Percentiles rank a stretch among this genome's conserved stretches.
These are phyloP conservation scores for Acronicta psi DNA, from an alignment of 2,888 invertebrate genomes.

Conservation along the genomic window DNA sequence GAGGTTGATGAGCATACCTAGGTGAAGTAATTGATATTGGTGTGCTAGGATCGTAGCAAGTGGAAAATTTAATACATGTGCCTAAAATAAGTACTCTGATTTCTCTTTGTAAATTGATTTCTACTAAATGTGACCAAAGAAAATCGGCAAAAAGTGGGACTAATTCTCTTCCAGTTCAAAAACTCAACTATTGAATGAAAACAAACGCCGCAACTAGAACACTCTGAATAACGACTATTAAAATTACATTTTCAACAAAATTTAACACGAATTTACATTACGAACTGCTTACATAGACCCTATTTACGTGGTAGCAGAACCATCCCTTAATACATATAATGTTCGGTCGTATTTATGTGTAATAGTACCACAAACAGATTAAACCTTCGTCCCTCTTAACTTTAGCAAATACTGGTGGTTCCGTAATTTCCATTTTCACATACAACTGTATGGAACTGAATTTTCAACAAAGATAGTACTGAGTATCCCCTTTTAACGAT, in stretches of 20 bases:
- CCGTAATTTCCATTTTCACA: constrained; percentile 58
- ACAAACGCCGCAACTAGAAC: constrained; percentile 17
- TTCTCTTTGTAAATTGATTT: no score
- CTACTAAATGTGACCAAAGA: no score
- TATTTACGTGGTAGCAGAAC: constrained; percentile 36
- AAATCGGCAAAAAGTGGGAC: no score
- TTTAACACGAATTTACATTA: constrained; percentile 40
- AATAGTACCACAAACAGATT: constrained; percentile 61
- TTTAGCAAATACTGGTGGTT: constrained; percentile 61
- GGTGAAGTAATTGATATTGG: no score
- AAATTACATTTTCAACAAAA: constrained; percentile 50
- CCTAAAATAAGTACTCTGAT: no score
- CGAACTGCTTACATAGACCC: constrained; percentile 35
- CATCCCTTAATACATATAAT: constrained; percentile 55
- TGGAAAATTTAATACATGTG: no score
- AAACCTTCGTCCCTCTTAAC: constrained; percentile 62
- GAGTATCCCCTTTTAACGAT: constrained; percentile 74
- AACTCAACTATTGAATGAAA: constrained; percentile 37
- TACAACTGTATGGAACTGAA: constrained; percentile 69
- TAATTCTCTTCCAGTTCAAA: constrained; percentile 7
- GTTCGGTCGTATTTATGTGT: constrained; percentile 56
- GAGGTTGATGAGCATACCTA: no score
- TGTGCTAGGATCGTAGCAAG: no score
- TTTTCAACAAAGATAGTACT: constrained; percentile 70
- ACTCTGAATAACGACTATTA: constrained; percentile 30